Percentiles rank a stretch among this genome's conserved stretches.
Evolutionary conservation across 2,797 vertebrate genomes (phyloP).

Genomic region (Sebastes vulpes): DNA sequence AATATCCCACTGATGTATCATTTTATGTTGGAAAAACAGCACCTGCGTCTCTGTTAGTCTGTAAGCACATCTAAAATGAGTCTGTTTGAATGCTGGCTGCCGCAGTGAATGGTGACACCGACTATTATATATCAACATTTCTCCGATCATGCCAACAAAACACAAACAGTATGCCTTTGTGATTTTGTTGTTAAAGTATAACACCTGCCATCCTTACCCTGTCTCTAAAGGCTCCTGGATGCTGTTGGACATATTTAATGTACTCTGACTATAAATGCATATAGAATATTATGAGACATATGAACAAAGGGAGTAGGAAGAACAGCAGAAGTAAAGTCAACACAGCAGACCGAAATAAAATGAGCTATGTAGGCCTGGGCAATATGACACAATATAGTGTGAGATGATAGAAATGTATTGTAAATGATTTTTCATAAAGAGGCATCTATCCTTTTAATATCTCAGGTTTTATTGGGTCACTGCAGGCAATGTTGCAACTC

Average conservation of each 20-base stretch:
- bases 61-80: slow-evolving; percentile 16
- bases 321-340: neutral
- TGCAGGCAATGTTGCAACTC: neutral
- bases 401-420: neutral
- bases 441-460: neutral
- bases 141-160: neutral
- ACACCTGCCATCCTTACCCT: slow-evolving; percentile 5
- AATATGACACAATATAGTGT: neutral
- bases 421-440: neutral
- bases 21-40: slow-evolving; percentile 16
- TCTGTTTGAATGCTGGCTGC: neutral
- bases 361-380: neutral
- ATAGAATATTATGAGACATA: neutral
- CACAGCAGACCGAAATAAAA: neutral
- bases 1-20: slow-evolving; percentile 15
- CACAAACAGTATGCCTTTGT: neutral
- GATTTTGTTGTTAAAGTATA: neutral
- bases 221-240: neutral
- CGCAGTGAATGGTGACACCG: neutral
- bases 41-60: slow-evolving; percentile 26
- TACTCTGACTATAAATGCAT: neutral
- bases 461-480: neutral
- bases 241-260: neutral
- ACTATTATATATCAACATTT: slow-evolving; percentile 15
- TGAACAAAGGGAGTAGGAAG: neutral